Evolutionary conservation across 2,888 invertebrate species (phyloP).

Genomic region (Pseudococcus jackbeardsleyi): DNA sequence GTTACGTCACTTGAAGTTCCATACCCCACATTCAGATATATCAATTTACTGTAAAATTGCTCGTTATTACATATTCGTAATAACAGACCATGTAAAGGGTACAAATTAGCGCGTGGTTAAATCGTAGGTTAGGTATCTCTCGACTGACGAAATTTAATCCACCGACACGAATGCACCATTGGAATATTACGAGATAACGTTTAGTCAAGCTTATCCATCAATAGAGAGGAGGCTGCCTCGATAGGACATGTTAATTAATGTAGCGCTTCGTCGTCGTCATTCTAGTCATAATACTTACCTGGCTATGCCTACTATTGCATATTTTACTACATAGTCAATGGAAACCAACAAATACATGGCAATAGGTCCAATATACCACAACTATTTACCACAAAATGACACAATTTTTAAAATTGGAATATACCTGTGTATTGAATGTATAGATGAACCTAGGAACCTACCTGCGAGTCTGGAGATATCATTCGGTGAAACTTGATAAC

Average conservation of each 20-base stretch:
- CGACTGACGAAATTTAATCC: not conserved
- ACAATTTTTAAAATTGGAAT: not conserved
- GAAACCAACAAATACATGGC: not conserved
- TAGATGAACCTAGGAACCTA: not conserved
- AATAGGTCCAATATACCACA: constrained; percentile 3
- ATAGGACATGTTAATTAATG: constrained; percentile 29
- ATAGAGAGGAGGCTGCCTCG: not conserved
- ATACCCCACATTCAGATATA: too few species aligned
- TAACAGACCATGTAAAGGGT: not conserved
- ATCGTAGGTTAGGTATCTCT: not conserved
- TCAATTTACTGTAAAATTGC: not conserved
- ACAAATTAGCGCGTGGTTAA: not conserved
- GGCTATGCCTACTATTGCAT: too few species aligned
- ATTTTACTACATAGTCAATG: not conserved
- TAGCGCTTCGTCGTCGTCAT: not conserved
- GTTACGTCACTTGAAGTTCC: too few species aligned
- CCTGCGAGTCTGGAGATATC: not conserved
- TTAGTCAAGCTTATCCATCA: constrained; percentile 28
- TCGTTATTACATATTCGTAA: not conserved
- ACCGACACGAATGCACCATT: not conserved
- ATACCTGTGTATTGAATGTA: not conserved
- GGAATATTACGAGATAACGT: constrained; percentile 28
- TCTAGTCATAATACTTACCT: not conserved
- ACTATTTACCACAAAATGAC: constrained; percentile 10
- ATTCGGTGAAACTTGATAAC: not conserved